Evolutionary conservation across 2,888 invertebrate species (phyloP).

Genomic region (Tryphoninae sp.): DNA sequence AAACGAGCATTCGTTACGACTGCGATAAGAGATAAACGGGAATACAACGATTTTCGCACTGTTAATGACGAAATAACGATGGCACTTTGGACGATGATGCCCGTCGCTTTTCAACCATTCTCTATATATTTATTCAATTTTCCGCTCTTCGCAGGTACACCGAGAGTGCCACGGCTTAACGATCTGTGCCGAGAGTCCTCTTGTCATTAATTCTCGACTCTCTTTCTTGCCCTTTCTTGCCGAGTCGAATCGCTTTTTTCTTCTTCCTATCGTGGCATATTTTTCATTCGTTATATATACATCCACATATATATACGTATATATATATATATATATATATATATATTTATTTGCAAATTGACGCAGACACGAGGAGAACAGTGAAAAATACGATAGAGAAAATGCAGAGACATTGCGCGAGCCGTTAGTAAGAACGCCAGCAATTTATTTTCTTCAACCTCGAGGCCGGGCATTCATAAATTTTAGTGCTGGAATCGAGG

Average conservation of each 20-base stretch:
- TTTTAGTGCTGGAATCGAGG: slow-evolving; percentile 6
- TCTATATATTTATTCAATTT: slow-evolving; percentile 16
- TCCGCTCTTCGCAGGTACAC: not conserved
- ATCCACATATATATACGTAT: too few relatives aligned
- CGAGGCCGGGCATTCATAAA: not conserved
- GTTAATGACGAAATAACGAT: slow-evolving; percentile 47
- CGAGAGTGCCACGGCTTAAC: slow-evolving; percentile 8
- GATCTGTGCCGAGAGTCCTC: slow-evolving; percentile 33
- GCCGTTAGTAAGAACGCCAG: not conserved
- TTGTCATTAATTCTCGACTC: slow-evolving; percentile 49
- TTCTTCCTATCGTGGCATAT: slow-evolving; percentile 12
- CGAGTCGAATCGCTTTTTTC: slow-evolving; percentile 4
- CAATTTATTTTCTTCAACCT: slow-evolving; percentile 49
- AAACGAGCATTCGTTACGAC: slow-evolving; percentile 24
- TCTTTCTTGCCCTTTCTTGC: not conserved
- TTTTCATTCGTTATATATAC: not conserved
- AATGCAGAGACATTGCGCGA: not conserved
- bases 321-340: too few relatives aligned
- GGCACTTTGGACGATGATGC: slow-evolving; percentile 17
- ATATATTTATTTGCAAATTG: not conserved
- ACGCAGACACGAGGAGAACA: slow-evolving; percentile 7
- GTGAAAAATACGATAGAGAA: not conserved
- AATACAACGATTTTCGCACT: slow-evolving; percentile 26
- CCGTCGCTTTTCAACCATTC: not conserved
- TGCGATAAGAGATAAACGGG: not conserved